Evolutionary conservation across 2,888 invertebrate species (phyloP).

Genomic region (Chydorus sphaericus): DNA sequence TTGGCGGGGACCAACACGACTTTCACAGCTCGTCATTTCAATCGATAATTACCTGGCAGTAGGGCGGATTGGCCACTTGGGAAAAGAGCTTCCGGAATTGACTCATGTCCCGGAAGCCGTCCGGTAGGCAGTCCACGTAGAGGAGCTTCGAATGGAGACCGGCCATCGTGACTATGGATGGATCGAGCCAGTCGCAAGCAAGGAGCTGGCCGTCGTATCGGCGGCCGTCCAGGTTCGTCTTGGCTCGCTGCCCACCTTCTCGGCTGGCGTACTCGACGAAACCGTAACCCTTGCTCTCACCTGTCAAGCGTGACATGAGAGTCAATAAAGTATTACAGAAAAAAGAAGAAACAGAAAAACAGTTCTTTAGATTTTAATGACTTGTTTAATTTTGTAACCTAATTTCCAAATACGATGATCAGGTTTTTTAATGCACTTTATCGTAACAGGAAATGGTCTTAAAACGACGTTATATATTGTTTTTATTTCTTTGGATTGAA

Average conservation of each 20-base stretch:
- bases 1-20: too few species aligned
- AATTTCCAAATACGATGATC: too few species aligned
- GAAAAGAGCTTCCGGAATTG: conserved; percentile 36
- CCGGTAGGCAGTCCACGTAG: conserved; percentile 36
- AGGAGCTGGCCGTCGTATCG: conserved; percentile 28
- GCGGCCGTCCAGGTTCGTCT: conserved; percentile 31
- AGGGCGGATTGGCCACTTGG: conserved; percentile 33
- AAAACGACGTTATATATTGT: too few species aligned
- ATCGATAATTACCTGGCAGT: conserved; percentile 35
- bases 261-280: conserved; percentile 36
- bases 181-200: conserved; percentile 37
- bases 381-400: too few species aligned
- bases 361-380: too few species aligned
- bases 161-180: conserved; percentile 31
- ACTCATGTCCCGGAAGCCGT: conserved; percentile 34
- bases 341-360: not conserved
- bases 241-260: conserved; percentile 34
- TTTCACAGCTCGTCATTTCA: too few species aligned
- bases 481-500: too few species aligned
- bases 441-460: too few species aligned
- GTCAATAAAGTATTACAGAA: not conserved
- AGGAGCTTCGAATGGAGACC: conserved; percentile 38
- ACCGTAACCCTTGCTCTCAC: conserved; percentile 38
- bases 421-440: too few species aligned
- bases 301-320: conserved; percentile 24